phyloP scores from a whole-genome alignment of 2,113 vertebrate genomes.

The Panthera uncia region DNA sequence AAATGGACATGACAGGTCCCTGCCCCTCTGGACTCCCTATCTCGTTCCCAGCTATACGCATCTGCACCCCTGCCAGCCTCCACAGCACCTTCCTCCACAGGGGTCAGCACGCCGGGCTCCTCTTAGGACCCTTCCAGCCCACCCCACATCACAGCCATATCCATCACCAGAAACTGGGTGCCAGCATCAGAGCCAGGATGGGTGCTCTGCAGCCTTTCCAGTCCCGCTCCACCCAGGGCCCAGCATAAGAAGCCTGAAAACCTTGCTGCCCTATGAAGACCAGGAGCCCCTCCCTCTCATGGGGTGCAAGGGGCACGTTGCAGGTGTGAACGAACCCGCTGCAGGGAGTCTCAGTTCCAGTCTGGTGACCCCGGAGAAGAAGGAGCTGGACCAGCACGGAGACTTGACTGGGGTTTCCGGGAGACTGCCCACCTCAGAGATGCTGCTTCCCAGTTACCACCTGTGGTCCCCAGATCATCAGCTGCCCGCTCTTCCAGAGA shows the following conservation, averaged over 20 bases:
- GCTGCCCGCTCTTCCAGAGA: neutral
- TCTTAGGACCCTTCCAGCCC: neutral
- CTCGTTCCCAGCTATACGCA: neutral
- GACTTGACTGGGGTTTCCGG: neutral
- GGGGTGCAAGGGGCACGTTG: neutral
- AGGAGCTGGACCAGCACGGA: neutral
- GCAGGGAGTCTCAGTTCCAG: neutral
- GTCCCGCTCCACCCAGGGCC: neutral
- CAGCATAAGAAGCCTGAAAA: neutral
- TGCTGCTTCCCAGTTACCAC: neutral
- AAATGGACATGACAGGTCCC: neutral
- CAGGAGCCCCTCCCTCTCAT: neutral
- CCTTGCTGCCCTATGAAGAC: neutral
- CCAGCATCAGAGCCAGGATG: neutral
- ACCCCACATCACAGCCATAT: neutral
- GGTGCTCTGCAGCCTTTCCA: too few relatives aligned
- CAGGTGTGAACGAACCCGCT: neutral
- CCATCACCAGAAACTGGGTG: neutral
- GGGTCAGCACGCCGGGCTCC: rapidly evolving
- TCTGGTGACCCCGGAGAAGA: neutral
- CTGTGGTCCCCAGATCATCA: neutral
- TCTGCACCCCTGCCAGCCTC: neutral
- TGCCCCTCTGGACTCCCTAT: neutral
- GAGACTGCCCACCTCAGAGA: neutral
- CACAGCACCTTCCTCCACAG: neutral